Evolutionary conservation across 2,888 invertebrate species (phyloP).

Genomic region (Pharmacophagus antenor): DNA sequence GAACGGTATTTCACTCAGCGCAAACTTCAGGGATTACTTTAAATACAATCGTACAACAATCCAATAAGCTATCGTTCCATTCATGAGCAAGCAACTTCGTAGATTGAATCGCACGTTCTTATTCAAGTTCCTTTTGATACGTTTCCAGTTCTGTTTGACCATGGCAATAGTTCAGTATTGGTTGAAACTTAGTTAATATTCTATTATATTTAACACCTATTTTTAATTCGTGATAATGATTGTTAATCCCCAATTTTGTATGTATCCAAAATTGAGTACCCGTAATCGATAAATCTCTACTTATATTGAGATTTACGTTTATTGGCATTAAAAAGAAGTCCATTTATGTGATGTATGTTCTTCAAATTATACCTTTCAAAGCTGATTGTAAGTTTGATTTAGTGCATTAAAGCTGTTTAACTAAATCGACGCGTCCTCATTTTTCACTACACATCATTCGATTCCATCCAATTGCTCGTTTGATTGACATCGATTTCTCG

Average conservation of each 20-base stretch:
- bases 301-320: too few relatives aligned
- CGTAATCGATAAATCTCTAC: too few relatives aligned
- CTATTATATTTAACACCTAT: not conserved
- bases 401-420: constrained; percentile 42
- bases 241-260: too few relatives aligned
- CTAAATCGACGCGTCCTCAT: constrained; percentile 37
- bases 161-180: constrained; percentile 17
- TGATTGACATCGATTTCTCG: constrained; percentile 53
- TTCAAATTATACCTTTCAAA: not conserved
- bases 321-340: too few relatives aligned
- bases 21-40: constrained; percentile 33
- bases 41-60: constrained; percentile 37
- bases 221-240: not conserved
- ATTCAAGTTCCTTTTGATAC: constrained; percentile 35
- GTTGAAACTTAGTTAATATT: not conserved
- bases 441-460: constrained; percentile 7
- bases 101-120: constrained; percentile 38
- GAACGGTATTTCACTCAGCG: constrained; percentile 13
- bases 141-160: constrained; percentile 34
- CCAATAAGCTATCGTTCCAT: constrained; percentile 39
- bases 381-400: not conserved
- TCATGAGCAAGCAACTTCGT: constrained; percentile 33
- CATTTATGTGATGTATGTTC: too few relatives aligned
- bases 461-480: constrained; percentile 53
- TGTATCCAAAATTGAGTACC: too few relatives aligned